phyloP scores from a whole-genome alignment of 2,888 invertebrate species.

The Aphelenchoides bicaudatus region DNA sequence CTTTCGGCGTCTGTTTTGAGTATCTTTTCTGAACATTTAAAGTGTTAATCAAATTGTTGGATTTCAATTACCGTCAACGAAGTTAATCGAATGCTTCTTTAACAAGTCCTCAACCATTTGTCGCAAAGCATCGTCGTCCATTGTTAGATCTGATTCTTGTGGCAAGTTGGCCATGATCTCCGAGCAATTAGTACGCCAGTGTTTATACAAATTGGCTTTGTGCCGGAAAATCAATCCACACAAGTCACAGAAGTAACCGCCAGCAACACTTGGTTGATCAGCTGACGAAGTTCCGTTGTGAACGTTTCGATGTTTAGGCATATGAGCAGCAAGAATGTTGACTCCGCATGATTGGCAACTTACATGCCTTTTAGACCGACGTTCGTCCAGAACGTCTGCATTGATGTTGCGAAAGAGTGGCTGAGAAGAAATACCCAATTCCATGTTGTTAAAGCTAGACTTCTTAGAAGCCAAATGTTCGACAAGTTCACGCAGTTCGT shows the following conservation, averaged over 20 bases:
- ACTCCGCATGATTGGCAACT: conserved; percentile 43
- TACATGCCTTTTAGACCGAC: conserved; percentile 13
- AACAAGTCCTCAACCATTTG: conserved; percentile 41
- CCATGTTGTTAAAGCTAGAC: conserved; percentile 24
- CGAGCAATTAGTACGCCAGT: conserved; percentile 46
- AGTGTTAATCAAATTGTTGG: no score
- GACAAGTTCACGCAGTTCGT: conserved; percentile 42
- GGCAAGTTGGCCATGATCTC: conserved; percentile 50
- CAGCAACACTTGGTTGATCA: conserved; percentile 33
- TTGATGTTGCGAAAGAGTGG: conserved; percentile 12
- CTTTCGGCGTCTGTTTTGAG: conserved; percentile 21
- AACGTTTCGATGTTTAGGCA: conserved; percentile 35
- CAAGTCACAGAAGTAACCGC: conserved; percentile 44
- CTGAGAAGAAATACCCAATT: conserved; percentile 22
- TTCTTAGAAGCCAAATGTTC: conserved; percentile 50
- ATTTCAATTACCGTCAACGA: not conserved
- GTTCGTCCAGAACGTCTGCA: conserved; percentile 17
- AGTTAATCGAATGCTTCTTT: conserved; percentile 21
- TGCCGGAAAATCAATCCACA: conserved; percentile 48
- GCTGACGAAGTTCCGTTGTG: conserved; percentile 36
- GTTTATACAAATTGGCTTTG: conserved; percentile 43
- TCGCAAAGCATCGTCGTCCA: conserved; percentile 41
- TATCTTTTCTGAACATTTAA: no score
- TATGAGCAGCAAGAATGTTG: conserved; percentile 36
- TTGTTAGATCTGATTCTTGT: conserved; percentile 34